Evolutionary conservation across 2,797 vertebrate species (phyloP), one percentile per base, ranked within the genome.

Genomic region (Odontamblyopus lacepedii): DNA sequence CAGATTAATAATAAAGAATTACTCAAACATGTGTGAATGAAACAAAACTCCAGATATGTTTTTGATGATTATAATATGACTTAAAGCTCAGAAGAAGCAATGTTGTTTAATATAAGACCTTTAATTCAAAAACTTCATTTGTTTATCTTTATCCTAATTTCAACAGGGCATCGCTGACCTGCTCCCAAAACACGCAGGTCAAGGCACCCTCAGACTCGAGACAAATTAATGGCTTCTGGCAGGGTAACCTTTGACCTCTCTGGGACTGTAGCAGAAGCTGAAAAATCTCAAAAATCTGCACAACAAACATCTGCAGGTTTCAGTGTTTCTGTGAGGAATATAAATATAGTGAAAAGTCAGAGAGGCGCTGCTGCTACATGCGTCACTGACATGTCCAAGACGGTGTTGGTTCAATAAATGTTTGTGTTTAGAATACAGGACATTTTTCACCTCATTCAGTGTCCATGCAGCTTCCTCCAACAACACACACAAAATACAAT

Each of bases 391-490:
- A 70, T 73, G 80, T 72, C 53, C 74, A 48, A 64, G 70, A 78
- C 73, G 70, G 29, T 89, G 86, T 89, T 90, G 83, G 87, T 89
- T 67, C 76, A 87, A 90, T 89, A 87, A 85, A 88, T 78, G 73
- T 63, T 29, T 67, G 38, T 84, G 82, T 88, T 87, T 86, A 82
- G 70, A 81, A 68, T 79, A 63, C 78, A 80, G 81, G 59, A 41
- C 74, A 77, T 75, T 68, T 78, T 69, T 80, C n/a, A 68, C 77
- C 79, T 8, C 48, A 18, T 41, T 51, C 56, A 63, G 2, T 59
- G 71, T 35, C 53, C 74, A 23, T 23, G 23, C 23, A 23, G 23
- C 23, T 27, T 4, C 27, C 9, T 29, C 27, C 57, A 82, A 1
- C 44, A 38, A 38, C 12, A 71, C 29, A 74, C 70, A 77, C 6